Conservation (phyloP, 2,797 vertebrate species). For the Delichon dasypus region DNA sequence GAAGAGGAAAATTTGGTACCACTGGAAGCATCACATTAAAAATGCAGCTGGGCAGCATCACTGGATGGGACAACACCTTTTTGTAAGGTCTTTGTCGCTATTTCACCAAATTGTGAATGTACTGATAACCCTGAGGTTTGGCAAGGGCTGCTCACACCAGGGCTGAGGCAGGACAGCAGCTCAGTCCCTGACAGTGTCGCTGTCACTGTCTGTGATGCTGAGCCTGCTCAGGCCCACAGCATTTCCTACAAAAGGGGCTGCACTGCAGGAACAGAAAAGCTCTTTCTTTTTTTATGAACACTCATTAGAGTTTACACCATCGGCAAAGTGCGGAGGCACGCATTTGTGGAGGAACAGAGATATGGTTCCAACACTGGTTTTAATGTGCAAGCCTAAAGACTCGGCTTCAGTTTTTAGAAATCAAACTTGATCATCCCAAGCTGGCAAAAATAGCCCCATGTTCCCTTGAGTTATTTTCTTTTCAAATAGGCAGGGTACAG, state of each 20-base stretch:
- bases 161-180: not conserved
- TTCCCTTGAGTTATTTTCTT: constrained; percentile 54
- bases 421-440: constrained; percentile 33
- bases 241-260: not conserved
- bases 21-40: not conserved
- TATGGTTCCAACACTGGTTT: not conserved
- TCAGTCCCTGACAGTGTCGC: not conserved
- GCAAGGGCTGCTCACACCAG: not conserved
- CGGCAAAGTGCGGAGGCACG: not conserved
- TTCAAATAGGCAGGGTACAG: constrained; percentile 7
- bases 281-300: not conserved
- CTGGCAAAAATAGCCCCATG: constrained; percentile 26
- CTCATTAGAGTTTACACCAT: not conserved
- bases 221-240: not conserved
- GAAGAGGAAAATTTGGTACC: not conserved
- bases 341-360: not conserved
- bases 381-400: constrained; percentile 10
- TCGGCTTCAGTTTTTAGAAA: constrained; percentile 30
- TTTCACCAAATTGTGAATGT: not conserved
- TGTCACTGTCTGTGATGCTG: not conserved
- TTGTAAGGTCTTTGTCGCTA: not conserved
- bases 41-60: not conserved
- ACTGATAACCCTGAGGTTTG: not conserved
- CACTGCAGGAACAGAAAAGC: not conserved
- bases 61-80: not conserved